phyloP scores from a whole-genome alignment of 2,113 vertebrate genomes.

The Proteles cristata region DNA sequence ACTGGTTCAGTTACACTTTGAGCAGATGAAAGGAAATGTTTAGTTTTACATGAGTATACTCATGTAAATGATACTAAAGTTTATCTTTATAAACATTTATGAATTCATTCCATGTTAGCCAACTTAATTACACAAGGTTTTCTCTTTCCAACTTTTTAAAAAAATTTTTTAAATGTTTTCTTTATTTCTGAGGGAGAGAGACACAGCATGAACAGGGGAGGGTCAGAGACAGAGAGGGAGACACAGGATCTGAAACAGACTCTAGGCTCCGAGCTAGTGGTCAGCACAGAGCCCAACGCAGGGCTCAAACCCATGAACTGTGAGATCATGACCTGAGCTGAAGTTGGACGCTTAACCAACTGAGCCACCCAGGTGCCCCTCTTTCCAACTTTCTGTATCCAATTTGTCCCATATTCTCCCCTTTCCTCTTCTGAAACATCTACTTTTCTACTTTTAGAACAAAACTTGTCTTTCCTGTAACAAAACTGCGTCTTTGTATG shows the following conservation, averaged over 20 bases:
- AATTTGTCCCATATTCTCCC: not conserved
- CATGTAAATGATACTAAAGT: not conserved
- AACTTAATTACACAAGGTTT: not conserved
- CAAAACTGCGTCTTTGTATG: not conserved
- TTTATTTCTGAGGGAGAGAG: too few species aligned
- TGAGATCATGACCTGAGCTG: too few species aligned
- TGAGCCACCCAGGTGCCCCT: too few species aligned
- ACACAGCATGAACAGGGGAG: too few species aligned
- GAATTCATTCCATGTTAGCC: not conserved
- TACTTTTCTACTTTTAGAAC: not conserved
- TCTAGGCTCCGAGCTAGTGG: too few species aligned
- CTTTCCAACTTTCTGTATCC: not conserved
- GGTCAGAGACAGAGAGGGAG: too few species aligned
- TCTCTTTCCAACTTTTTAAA: not conserved
- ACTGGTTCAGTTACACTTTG: not conserved
- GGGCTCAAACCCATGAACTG: too few species aligned
- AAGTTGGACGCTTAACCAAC: too few species aligned
- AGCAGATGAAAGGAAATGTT: not conserved
- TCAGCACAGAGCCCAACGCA: too few species aligned
- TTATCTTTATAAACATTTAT: not conserved
- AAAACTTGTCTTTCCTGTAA: not conserved
- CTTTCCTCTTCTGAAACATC: not conserved
- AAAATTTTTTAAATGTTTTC: too few species aligned
- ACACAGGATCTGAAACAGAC: too few species aligned
- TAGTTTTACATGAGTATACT: not conserved